Evolutionary conservation across 1,140 invertebrate species (phyloP).

Genomic region (Cotesia glomerata): DNA sequence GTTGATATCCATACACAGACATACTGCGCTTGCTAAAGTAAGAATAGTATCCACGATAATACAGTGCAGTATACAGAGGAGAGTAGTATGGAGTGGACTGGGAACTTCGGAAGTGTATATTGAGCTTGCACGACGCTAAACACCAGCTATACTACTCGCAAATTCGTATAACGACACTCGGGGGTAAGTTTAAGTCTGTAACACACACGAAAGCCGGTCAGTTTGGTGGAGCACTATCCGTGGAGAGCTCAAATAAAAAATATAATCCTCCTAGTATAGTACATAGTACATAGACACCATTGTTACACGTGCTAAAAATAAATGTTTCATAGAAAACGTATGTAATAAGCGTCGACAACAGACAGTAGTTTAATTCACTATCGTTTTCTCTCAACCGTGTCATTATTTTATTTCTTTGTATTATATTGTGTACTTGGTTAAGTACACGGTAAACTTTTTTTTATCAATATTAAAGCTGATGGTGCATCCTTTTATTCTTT

Average conservation of each 20-base stretch:
- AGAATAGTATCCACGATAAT: background rate
- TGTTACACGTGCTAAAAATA: conserved; percentile 3
- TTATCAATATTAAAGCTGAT: too few relatives aligned
- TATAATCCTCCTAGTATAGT: background rate
- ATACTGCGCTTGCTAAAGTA: background rate
- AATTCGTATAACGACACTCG: conserved; percentile 15
- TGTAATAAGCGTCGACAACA: conserved; percentile 8
- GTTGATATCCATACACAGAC: background rate
- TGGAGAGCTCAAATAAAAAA: background rate
- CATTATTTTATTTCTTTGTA: background rate
- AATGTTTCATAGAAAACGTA: conserved; percentile 8
- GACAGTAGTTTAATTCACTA: background rate
- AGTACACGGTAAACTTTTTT: conserved; percentile 16
- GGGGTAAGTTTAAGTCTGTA: conserved; percentile 4
- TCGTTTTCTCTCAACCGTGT: background rate
- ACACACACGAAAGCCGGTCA: conserved; percentile 2
- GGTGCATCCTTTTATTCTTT: too few relatives aligned
- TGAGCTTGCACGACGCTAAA: background rate
- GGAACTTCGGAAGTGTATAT: conserved; percentile 9
- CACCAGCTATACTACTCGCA: background rate
- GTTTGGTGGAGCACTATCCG: background rate
- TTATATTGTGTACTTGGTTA: conserved; percentile 25
- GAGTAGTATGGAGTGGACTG: background rate
- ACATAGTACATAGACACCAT: background rate
- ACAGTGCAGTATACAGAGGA: too few relatives aligned